Percentiles rank a stretch among this genome's conserved stretches.
Evolutionary conservation across 2,797 vertebrate species (phyloP).

Genomic region (Mormyrus proboscirostris): DNA sequence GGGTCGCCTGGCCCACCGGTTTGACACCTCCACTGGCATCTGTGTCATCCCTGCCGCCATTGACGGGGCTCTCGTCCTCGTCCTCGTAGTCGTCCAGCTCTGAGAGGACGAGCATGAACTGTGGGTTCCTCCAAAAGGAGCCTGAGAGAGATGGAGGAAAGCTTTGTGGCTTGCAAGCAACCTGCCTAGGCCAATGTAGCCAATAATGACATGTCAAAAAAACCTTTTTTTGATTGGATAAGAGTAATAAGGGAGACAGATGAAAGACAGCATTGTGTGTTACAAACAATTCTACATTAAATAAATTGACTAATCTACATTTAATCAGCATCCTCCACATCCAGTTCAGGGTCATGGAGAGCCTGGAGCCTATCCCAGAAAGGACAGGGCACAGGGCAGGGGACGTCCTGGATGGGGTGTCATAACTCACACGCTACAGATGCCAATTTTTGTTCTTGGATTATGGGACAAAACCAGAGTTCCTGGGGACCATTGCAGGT

Average conservation of each 20-base stretch:
- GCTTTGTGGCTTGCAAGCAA: background rate
- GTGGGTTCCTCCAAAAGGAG: slow-evolving; percentile 69
- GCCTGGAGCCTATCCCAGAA: background rate
- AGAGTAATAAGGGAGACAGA: background rate
- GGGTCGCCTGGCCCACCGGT: slow-evolving; percentile 25
- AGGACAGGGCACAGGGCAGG: background rate
- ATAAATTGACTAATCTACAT: background rate
- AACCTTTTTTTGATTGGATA: background rate
- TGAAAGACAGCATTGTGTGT: background rate
- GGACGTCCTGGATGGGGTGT: background rate
- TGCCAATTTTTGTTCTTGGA: background rate
- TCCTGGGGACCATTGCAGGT: background rate
- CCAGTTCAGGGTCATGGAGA: background rate
- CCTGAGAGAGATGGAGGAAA: slow-evolving; percentile 36
- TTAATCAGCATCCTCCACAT: background rate
- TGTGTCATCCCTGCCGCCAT: background rate
- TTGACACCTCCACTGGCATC: background rate
- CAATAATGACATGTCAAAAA: background rate
- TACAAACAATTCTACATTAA: background rate
- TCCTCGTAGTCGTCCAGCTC: slow-evolving; percentile 50
- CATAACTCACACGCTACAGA: background rate
- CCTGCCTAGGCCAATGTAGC: background rate
- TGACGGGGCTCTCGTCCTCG: slow-evolving; percentile 32
- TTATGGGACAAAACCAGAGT: background rate
- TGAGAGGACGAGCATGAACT: slow-evolving; percentile 60